Evolutionary conservation across 2,888 invertebrate genomes (phyloP).

Genomic region (Willowsia nigromaculata): DNA sequence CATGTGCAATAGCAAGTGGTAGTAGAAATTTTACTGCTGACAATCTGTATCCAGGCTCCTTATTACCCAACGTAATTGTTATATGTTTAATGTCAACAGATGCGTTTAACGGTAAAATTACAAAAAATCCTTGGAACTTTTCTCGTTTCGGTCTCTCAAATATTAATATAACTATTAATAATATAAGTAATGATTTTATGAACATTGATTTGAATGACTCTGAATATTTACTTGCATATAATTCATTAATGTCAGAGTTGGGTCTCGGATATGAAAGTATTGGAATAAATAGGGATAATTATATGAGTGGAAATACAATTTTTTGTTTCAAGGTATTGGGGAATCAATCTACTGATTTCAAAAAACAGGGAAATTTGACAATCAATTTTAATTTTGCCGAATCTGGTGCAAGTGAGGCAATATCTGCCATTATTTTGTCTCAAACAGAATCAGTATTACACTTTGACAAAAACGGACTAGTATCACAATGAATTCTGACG

Average conservation of each 20-base stretch:
- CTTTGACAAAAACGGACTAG: background rate
- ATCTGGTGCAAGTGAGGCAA: background rate
- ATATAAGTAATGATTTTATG: background rate
- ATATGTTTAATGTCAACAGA: background rate
- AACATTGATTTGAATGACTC: background rate
- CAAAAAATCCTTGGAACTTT: background rate
- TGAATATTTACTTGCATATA: background rate
- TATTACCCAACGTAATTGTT: background rate
- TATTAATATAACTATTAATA: background rate
- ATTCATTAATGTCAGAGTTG: background rate
- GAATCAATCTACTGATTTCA: background rate
- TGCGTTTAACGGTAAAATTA: background rate
- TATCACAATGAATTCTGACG: background rate
- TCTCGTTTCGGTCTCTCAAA: background rate
- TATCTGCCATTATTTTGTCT: background rate
- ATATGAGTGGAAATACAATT: background rate
- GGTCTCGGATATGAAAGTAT: background rate
- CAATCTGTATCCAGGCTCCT: background rate
- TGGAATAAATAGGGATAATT: background rate
- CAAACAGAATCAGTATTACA: background rate
- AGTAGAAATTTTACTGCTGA: background rate
- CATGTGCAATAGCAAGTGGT: background rate
- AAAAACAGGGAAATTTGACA: background rate
- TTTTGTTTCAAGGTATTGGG: background rate
- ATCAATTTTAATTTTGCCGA: background rate